These are phyloP conservation scores for Timema cristinae DNA, from an alignment of 2,888 invertebrate genomes.

Conservation along the genomic window DNA sequence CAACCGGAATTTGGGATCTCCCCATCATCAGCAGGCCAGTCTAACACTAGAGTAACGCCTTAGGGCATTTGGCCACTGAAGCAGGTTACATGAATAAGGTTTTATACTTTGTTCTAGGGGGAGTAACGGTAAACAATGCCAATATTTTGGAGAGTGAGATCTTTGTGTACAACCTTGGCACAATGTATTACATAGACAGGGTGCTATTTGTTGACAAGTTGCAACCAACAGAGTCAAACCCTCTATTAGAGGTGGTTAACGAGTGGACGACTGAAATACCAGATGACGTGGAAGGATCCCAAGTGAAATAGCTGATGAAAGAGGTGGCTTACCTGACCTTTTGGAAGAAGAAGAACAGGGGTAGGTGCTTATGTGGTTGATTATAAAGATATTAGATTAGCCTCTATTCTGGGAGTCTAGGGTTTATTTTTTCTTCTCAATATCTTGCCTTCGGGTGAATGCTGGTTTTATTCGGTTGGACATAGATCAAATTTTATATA, in stretches of 20 bases:
- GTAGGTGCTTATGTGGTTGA: no score
- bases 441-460: no score
- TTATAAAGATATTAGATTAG: no score
- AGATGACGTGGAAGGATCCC: constrained; percentile 29
- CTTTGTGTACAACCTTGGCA: constrained; percentile 61
- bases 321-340: constrained; percentile 25
- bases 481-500: no score
- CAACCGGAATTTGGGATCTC: no score
- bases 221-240: constrained; percentile 17
- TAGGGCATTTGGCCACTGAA: no score
- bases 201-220: constrained; percentile 47
- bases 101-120: constrained; percentile 40
- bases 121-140: constrained; percentile 53
- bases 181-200: constrained; percentile 60
- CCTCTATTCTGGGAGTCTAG: no score
- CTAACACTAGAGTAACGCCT: no score
- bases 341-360: constrained; percentile 21
- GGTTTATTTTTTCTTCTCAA: no score
- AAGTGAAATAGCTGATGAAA: constrained; percentile 28
- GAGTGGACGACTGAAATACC: constrained; percentile 19
- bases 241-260: background rate
- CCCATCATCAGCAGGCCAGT: no score
- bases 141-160: constrained; percentile 58
- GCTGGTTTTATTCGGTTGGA: no score
- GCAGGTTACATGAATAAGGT: no score